Evolutionary conservation across 2,113 vertebrate genomes (phyloP), one percentile per base, ranked within the genome.

Genomic region (Dicerorhinus sumatrensis): DNA sequence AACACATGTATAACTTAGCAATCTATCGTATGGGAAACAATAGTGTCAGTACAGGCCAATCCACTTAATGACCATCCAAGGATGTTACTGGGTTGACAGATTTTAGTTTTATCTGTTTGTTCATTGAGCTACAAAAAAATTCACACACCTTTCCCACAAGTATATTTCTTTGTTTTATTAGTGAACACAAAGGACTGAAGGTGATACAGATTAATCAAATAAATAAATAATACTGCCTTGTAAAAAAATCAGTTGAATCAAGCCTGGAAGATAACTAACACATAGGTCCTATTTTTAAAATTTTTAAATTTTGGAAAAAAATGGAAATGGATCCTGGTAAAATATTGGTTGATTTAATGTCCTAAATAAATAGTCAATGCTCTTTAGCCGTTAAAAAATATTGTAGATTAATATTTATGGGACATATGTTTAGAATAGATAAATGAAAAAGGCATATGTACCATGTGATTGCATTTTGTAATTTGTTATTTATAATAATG

Each of bases 331-430:
- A 82, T 84, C 23, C 21, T 82, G 18, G 20, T 56, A 39, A 83
- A 90, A 89, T 31, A 62, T 13, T 86, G 65, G 36, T 73, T 92
- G 25, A 70, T 80, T 75, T 76, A 88, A 73, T 60, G 3, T 31
- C 62, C 16, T 84, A 76, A 95, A 83, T 95, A 95, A 98, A 81
- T 97, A 97, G 98, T 98, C 81, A 31, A 5, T 76, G 73, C 4
- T 39, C 33, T 91, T 36, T 8, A 69, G 18, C 27, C 89, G 89
- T 89, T 89, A 92, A 80, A 58, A 82, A 87, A 29, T 89, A 63
- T 3, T 85, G 9, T 85, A 85, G 48, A 48, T 83, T 79, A 81
- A 33, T 90, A 93, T 81, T 77, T 79, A 58, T 51, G 73, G 29
- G 10, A 42, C 2, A 31, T 27, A 6, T 72, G 20, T 81, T 94